Evolutionary conservation across 1,140 invertebrate species (phyloP), one percentile per base, ranked within the genome.

Genomic region (Acyrthosiphon pisum): DNA sequence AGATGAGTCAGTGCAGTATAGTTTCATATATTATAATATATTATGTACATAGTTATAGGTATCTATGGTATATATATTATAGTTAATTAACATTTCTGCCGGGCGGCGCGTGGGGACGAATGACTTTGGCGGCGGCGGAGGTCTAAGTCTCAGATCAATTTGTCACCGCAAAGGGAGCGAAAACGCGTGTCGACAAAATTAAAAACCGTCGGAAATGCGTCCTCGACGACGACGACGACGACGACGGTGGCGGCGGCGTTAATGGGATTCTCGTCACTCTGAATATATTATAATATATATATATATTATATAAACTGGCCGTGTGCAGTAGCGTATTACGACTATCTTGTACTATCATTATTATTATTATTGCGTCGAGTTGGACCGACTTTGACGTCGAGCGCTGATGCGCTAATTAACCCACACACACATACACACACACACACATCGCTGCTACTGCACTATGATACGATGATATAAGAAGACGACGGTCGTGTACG

Each of bases 241-340:
- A n/a, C n/a, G 14, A 46, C 44, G 9, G 48, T 50, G 48, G 48
- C 48, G 48, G 37, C 8, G 6, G 23, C 41, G 76, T 83, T 92
- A 84, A 92, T 92, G 76, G 91, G 48, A 92, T 92, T 92, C 46
- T 56, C 91, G 91, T 86, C 91, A 93, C 81, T n/a, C 11, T 60
- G 1, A 46, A 76, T 68, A 68, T 68, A 30, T 11, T 53, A 53
- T 53, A 53, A 53, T 53, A 76, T 6, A 76, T 18, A n/a, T 18
- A 8, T 68, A 60, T 11, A 60, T 4, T 6, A 50, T 22, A 53
- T 76, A 76, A 30, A 30, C 26, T 30, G 0, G n/a, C 7, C 26
- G 56, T 46, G 41, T 26, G 22, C 37, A 30, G 35, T 30, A 14
- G 23, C 26, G 30, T 87, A 30, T 53, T 7, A 60, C 9, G 26